phyloP scores from a whole-genome alignment of 2,888 invertebrate species.

The Griposia aprilina region DNA sequence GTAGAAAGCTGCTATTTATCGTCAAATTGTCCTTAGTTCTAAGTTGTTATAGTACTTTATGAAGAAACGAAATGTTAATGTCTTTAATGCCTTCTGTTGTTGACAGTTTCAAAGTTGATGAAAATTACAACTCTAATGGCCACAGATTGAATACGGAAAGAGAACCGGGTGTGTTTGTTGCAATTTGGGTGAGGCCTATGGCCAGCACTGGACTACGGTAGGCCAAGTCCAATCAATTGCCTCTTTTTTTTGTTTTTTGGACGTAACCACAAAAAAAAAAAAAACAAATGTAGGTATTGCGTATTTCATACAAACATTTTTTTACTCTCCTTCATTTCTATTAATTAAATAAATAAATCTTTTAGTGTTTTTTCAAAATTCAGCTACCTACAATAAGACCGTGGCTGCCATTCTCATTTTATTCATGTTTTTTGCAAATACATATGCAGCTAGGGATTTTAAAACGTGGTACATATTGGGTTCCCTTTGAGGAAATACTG shows the following conservation, averaged over 20 bases:
- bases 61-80: not conserved
- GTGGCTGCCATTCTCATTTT: not conserved
- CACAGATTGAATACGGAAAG: not conserved
- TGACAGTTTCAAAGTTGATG: slow-evolving; percentile 25
- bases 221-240: not conserved
- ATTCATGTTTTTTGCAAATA: not conserved
- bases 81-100: slow-evolving; percentile 18
- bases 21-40: slow-evolving; percentile 21
- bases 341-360: too few species aligned
- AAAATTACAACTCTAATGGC: not conserved
- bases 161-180: not conserved
- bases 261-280: not conserved
- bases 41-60: slow-evolving; percentile 21
- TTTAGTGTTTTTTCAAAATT: not conserved
- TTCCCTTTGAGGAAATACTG: slow-evolving; percentile 16
- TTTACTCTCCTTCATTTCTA: not conserved
- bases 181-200: not conserved
- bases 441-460: not conserved
- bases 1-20: slow-evolving; percentile 27
- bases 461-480: not conserved
- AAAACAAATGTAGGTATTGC: not conserved
- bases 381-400: too few species aligned
- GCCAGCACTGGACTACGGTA: too few species aligned
- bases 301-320: not conserved
- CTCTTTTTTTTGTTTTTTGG: too few species aligned